phyloP scores from a whole-genome alignment of 1,140 invertebrate species.

The Atta texana region DNA sequence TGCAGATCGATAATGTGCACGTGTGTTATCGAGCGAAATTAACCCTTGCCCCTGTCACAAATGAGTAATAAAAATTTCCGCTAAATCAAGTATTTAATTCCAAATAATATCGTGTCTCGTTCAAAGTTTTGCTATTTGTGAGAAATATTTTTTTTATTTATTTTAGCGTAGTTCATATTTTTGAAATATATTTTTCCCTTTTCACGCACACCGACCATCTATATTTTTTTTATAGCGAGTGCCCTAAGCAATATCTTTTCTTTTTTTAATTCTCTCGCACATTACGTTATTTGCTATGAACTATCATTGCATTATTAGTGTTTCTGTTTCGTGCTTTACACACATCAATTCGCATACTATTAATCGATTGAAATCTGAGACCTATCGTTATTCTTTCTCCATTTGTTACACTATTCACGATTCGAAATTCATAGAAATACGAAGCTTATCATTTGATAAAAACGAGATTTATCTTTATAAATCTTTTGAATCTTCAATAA shows the following conservation, averaged over 20 bases:
- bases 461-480: neutral
- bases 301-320: conserved; percentile 16
- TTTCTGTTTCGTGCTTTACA: neutral
- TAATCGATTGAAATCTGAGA: conserved; percentile 37
- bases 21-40: conserved; percentile 18
- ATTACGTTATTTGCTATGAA: conserved; percentile 21
- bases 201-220: neutral
- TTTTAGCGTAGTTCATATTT: neutral
- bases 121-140: neutral
- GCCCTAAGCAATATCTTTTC: neutral
- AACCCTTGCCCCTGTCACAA: neutral
- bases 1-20: conserved; percentile 18
- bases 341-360: neutral
- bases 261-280: neutral
- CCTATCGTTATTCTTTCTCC: neutral
- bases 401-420: conserved; percentile 2
- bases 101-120: neutral
- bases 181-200: neutral
- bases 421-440: neutral
- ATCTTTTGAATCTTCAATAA: neutral
- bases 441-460: neutral
- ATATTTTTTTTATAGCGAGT: neutral
- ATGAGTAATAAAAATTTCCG: conserved; percentile 10
- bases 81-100: neutral
- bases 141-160: neutral